Percentiles rank a stretch among this genome's conserved stretches.
Conservation (phyloP, 2,113 vertebrate genomes). For the Romanogobio albipinnatus region DNA sequence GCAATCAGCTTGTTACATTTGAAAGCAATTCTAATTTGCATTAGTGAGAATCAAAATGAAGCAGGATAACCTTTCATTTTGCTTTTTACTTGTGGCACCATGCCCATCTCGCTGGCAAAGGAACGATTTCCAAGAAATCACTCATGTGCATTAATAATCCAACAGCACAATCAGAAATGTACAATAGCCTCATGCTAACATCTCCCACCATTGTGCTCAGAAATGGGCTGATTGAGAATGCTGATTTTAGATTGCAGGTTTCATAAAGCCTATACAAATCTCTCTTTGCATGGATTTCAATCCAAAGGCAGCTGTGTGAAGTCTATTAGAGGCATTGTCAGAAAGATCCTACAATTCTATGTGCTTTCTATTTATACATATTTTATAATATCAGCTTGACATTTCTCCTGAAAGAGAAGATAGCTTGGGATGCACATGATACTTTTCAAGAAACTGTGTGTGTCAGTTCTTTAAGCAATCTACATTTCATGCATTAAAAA, state of each 20-base stretch:
- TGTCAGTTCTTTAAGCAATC: background rate
- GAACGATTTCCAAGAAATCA: background rate
- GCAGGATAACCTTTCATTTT: background rate
- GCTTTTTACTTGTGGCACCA: background rate
- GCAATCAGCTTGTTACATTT: conserved; percentile 25
- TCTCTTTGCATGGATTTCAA: background rate
- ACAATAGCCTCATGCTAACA: conserved; percentile 4
- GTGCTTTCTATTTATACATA: background rate
- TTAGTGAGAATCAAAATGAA: background rate
- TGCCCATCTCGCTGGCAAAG: background rate
- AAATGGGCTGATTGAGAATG: conserved; percentile 2
- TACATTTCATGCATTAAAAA: background rate
- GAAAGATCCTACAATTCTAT: background rate
- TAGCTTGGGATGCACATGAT: background rate
- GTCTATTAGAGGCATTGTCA: conserved; percentile 5
- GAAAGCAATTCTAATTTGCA: conserved; percentile 17
- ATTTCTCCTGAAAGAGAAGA: background rate
- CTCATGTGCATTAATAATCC: conserved; percentile 13
- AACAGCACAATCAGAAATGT: background rate
- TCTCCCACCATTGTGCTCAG: background rate
- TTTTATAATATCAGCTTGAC: background rate
- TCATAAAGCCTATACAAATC: background rate
- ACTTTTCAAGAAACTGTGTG: background rate
- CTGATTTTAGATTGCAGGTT: background rate
- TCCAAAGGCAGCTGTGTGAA: background rate